A percentile compares a stretch with the other conserved stretches of the same genome.
Evolutionary conservation across 2,888 invertebrate genomes (phyloP).

Genomic region (Rotaria magnacalcarata): DNA sequence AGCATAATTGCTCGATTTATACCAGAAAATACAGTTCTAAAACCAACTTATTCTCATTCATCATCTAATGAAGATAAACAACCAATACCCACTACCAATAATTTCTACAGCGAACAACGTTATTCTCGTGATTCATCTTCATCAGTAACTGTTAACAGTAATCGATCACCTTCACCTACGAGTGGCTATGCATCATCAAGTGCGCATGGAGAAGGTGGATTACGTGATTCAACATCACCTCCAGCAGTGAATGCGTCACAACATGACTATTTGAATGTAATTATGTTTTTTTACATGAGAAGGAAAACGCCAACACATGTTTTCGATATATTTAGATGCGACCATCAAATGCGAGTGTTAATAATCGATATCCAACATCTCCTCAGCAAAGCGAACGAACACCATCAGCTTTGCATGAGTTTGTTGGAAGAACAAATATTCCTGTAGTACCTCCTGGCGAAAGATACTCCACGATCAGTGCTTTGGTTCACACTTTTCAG

Average conservation of each 20-base stretch:
- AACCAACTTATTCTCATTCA: neutral
- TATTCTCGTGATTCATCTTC: neutral
- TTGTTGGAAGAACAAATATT: neutral
- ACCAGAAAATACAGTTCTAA: neutral
- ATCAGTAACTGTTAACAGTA: neutral
- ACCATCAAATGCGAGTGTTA: neutral
- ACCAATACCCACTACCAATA: neutral
- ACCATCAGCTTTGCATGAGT: neutral
- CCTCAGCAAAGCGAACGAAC: neutral
- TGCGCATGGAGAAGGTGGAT: neutral
- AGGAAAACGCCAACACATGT: neutral
- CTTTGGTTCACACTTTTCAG: neutral
- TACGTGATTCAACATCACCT: conserved; percentile 2
- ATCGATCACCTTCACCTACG: neutral
- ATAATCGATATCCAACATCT: neutral
- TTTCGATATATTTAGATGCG: neutral
- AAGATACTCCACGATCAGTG: neutral
- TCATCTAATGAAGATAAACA: neutral
- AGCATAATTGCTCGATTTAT: neutral
- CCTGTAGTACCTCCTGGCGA: neutral
- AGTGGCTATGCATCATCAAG: neutral
- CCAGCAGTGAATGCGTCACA: neutral
- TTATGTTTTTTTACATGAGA: neutral
- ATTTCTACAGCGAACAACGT: neutral
- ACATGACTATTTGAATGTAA: conserved; percentile 27